Evolutionary conservation across 2,888 invertebrate species (phyloP).

Genomic region (Hipparchia semele): DNA sequence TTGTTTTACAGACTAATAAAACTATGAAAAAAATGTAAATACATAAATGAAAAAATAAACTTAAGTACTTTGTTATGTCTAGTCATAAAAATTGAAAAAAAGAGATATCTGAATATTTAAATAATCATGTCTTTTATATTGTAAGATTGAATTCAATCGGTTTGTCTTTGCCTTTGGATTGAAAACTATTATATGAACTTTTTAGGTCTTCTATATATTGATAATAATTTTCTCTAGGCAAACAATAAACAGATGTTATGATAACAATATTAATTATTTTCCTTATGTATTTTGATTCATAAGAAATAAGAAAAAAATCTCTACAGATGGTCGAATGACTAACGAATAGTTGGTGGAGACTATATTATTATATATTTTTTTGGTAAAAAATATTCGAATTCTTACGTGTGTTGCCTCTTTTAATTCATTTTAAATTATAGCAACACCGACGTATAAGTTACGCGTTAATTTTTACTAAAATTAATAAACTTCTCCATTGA

Average conservation of each 20-base stretch:
- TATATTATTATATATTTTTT: neutral
- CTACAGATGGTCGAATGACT: too few relatives aligned
- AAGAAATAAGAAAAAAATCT: neutral
- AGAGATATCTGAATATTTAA: neutral
- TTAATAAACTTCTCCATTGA: too few relatives aligned
- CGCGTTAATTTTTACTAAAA: slow-evolving; percentile 17
- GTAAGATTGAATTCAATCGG: neutral
- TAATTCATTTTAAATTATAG: slow-evolving; percentile 51
- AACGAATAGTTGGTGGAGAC: neutral
- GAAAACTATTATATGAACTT: too few relatives aligned
- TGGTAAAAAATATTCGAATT: slow-evolving; percentile 1
- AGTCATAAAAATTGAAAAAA: slow-evolving; percentile 51
- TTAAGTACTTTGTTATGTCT: slow-evolving; percentile 46
- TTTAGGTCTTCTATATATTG: too few relatives aligned
- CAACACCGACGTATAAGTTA: slow-evolving; percentile 39
- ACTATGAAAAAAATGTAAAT: slow-evolving; percentile 36
- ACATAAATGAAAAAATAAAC: slow-evolving; percentile 29
- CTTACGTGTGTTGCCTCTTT: slow-evolving; percentile 48
- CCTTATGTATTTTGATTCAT: slow-evolving; percentile 5
- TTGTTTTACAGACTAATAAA: neutral
- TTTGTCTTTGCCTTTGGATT: too few relatives aligned
- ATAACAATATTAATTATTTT: neutral
- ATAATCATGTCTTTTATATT: slow-evolving; percentile 2
- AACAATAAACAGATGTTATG: neutral
- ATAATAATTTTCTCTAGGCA: neutral